A percentile compares a stretch with the other conserved stretches of the same genome.
Conservation (phyloP, 2,797 vertebrate genomes). For the Phoxinus dragarum region DNA sequence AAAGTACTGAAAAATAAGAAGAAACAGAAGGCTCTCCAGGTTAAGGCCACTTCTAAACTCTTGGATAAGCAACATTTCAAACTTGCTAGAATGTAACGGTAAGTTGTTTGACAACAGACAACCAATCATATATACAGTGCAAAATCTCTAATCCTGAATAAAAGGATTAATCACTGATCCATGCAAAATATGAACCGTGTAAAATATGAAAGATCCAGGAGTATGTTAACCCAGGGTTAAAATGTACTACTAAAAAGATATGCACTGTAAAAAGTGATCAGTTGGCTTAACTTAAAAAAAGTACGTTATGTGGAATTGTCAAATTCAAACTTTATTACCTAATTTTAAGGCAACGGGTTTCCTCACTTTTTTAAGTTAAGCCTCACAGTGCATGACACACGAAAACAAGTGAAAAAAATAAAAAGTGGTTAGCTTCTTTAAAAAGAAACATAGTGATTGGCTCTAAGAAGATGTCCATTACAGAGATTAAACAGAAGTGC, state of each 20-base stretch:
- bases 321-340: too few relatives aligned
- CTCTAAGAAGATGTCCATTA: constrained; percentile 69
- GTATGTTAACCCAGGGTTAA: neutral
- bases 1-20: constrained; percentile 28
- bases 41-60: neutral
- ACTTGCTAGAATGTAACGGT: neutral
- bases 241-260: neutral
- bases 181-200: neutral
- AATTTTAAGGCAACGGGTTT: too few relatives aligned
- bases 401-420: neutral
- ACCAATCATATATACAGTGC: neutral
- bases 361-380: too few relatives aligned
- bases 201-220: neutral
- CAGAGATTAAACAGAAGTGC: constrained; percentile 67
- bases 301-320: too few relatives aligned
- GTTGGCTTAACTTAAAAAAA: too few relatives aligned
- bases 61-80: neutral
- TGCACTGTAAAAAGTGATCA: too few relatives aligned
- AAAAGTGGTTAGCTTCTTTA: constrained; percentile 63
- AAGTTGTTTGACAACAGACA: neutral
- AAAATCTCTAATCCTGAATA: neutral
- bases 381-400: too few relatives aligned
- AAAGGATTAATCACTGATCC: neutral
- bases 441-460: constrained; percentile 77
- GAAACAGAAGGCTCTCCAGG: neutral